Evolutionary conservation across 2,797 vertebrate species (phyloP).

Genomic region (Myripristis jacobus): DNA sequence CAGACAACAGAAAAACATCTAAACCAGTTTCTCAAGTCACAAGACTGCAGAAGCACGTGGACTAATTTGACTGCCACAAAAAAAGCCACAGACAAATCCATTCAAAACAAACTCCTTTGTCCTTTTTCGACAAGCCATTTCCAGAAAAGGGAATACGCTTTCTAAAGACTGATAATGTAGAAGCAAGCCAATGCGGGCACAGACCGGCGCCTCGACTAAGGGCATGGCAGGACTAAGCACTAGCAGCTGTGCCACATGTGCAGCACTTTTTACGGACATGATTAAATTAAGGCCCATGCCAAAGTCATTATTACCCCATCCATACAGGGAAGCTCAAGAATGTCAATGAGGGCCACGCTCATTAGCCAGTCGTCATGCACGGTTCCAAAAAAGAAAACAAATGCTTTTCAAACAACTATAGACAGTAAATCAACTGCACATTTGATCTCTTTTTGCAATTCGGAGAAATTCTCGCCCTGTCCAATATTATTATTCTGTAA

Average conservation of each 20-base stretch:
- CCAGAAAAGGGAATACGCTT: slow-evolving; percentile 58
- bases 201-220: slow-evolving; percentile 42
- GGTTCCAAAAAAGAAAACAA: slow-evolving; percentile 35
- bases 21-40: slow-evolving; percentile 71
- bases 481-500: slow-evolving; percentile 55
- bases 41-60: slow-evolving; percentile 42
- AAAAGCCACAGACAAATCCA: slow-evolving; percentile 61
- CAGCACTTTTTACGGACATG: slow-evolving; percentile 63
- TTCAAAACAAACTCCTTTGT: slow-evolving; percentile 71
- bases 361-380: slow-evolving; percentile 55
- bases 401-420: slow-evolving; percentile 39
- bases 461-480: slow-evolving; percentile 13
- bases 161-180: slow-evolving; percentile 42
- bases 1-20: slow-evolving; percentile 24
- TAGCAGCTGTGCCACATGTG: slow-evolving; percentile 77
- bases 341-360: slow-evolving; percentile 67
- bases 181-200: slow-evolving; percentile 51
- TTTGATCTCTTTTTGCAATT: slow-evolving; percentile 19
- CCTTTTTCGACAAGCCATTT: slow-evolving; percentile 36
- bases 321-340: slow-evolving; percentile 65
- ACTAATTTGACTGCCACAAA: slow-evolving; percentile 17
- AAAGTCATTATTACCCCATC: slow-evolving; percentile 74
- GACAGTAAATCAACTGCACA: slow-evolving; percentile 42
- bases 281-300: slow-evolving; percentile 76
- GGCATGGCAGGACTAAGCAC: slow-evolving; percentile 51